Base-by-base conservation (phyloP, 2,797 vertebrate species). In the Trachops cirrhosus region DNA sequence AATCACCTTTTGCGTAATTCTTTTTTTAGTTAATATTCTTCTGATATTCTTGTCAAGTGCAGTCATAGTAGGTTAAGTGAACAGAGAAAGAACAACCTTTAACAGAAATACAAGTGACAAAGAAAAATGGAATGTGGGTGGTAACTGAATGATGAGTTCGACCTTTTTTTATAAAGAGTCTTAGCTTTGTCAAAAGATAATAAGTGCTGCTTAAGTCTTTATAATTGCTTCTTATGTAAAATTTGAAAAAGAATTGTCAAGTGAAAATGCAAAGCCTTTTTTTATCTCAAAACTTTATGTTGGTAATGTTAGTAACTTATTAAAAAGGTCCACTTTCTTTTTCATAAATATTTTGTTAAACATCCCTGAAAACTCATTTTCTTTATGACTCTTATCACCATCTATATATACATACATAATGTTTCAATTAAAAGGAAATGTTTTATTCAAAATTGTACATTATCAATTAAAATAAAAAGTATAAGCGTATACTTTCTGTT, bases 171-270 rank as follows among this genome's bases (percentile, higher is more conserved):
- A 62, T 19, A 78, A 83, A 93, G 29, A 89, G 39, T 2, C 29
- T 91, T 57, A 32, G 46, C 32, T 90, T 92, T 95, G 59, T 93
- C 85, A 82, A 50, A 95, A 91, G 80, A 93, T 73, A 95, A 90
- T 41, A 70, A 59, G 24, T 71, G 24, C 19, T 88, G 57, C 44
- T 89, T 89, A 75, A 83, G 75, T 59, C 73, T 86, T 85, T 34
- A 48, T 95, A 96, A 96, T 78, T 82, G 44, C 59, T 67, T 64
- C 71, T 95, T 82, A 79, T 32, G 78, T 62, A 94, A 80, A 94
- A 77, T 41, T 54, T 83, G 21, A 70, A 48, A 87, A 93, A 95
- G 29, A 94, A 85, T 46, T 86, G 48, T 74, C 80, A 78, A 67
- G 62, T 87, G 85, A 84, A 89, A 79, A 90, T 85, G 52, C 70